These are phyloP conservation scores for Cherax destructor DNA, from an alignment of 1,140 invertebrate species.

Conservation along the genomic window DNA sequence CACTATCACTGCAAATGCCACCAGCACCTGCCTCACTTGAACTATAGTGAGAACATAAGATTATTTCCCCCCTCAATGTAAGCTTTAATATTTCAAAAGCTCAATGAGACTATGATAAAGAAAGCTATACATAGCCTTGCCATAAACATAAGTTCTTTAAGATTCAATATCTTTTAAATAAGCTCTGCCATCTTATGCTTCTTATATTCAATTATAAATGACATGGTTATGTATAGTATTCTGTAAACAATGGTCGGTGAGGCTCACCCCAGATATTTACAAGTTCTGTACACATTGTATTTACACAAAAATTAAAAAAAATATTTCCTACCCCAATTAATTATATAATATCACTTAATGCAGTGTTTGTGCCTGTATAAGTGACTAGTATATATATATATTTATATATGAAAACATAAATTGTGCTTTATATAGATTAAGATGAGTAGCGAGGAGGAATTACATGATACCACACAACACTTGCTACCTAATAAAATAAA, in stretches of 20 bases:
- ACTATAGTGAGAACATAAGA: slow-evolving; percentile 8
- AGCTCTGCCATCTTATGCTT: neutral
- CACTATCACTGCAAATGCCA: slow-evolving; percentile 14
- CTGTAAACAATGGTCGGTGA: slow-evolving; percentile 36
- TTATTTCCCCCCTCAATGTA: slow-evolving; percentile 25
- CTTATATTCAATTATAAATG: neutral
- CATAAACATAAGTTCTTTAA: neutral
- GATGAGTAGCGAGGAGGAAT: slow-evolving; percentile 36
- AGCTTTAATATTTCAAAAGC: slow-evolving; percentile 42
- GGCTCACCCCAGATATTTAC: slow-evolving; percentile 51
- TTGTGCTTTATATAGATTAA: slow-evolving; percentile 39
- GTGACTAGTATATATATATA: slow-evolving; percentile 57
- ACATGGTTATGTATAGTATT: slow-evolving; percentile 3
- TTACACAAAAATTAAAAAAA: slow-evolving; percentile 65
- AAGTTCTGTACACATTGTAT: slow-evolving; percentile 63
- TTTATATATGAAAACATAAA: slow-evolving; percentile 52
- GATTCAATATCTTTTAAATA: neutral
- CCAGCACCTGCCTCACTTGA: slow-evolving; percentile 2
- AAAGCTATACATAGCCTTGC: neutral
- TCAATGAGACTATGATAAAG: slow-evolving; percentile 22
- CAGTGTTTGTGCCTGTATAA: slow-evolving; percentile 46
- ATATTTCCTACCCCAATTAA: slow-evolving; percentile 51
- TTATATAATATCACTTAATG: slow-evolving; percentile 51
- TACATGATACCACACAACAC: slow-evolving; percentile 35
- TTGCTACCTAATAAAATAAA: slow-evolving; percentile 37